phyloP scores from a whole-genome alignment of 2,113 vertebrate species.

The Panthera tigris region DNA sequence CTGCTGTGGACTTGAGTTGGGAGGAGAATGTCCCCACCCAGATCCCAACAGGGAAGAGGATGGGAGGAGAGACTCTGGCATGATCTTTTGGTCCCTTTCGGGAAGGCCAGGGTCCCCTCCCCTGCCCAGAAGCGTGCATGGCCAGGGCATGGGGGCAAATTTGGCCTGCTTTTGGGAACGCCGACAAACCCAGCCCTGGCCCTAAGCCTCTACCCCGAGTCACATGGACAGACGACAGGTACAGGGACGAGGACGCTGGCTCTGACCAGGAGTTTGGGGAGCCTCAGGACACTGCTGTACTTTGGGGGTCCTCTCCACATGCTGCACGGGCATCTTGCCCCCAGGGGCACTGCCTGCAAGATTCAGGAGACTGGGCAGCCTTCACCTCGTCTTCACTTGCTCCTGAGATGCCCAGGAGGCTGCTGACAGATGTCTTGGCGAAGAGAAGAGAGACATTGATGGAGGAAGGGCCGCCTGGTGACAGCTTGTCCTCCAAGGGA shows the following conservation, averaged over 20 bases:
- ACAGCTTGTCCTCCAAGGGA: background rate
- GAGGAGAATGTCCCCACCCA: constrained; percentile 73
- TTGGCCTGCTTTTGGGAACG: constrained; percentile 60
- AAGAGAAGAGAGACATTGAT: constrained; percentile 43
- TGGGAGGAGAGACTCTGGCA: constrained; percentile 18
- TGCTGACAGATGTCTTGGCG: background rate
- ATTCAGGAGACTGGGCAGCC: constrained; percentile 2
- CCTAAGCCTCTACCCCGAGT: constrained; percentile 33
- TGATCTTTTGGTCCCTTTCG: background rate
- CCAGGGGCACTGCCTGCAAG: constrained; percentile 55
- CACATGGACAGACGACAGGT: constrained; percentile 43
- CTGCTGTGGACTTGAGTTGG: constrained; percentile 89
- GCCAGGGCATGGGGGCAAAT: constrained; percentile 70
- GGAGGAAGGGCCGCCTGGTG: background rate
- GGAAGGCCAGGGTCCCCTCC: constrained; percentile 47
- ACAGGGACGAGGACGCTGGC: constrained; percentile 43
- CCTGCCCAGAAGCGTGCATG: constrained; percentile 32
- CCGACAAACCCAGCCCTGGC: constrained; percentile 76
- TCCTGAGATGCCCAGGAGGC: background rate
- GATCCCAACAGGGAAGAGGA: constrained; percentile 80
- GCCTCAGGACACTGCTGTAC: constrained; percentile 55
- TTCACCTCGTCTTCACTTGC: background rate
- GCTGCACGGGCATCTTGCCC: constrained; percentile 24
- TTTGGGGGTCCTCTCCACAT: constrained; percentile 20
- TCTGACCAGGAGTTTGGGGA: constrained; percentile 46